These are phyloP conservation scores for Terebella lapidaria DNA, from an alignment of 2,888 invertebrate species.

Conservation along the genomic window DNA sequence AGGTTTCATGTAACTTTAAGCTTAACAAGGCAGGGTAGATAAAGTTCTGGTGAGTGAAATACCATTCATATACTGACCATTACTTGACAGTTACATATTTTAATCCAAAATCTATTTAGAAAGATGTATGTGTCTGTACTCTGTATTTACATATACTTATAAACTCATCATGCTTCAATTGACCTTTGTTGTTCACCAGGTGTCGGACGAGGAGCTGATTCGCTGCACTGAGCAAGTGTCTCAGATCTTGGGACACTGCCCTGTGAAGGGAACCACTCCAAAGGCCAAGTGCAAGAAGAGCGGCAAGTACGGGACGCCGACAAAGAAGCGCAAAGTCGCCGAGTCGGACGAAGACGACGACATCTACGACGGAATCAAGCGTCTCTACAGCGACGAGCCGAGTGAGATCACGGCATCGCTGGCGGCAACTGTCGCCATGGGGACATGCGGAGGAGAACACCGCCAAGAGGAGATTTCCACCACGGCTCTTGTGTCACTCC, in stretches of 20 bases:
- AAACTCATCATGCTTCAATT: neutral
- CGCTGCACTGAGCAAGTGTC: slow-evolving; percentile 38
- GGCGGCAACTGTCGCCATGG: neutral
- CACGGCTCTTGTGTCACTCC: neutral
- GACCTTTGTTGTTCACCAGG: slow-evolving; percentile 24
- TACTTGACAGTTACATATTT: neutral
- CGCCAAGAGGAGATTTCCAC: neutral
- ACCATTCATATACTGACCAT: neutral
- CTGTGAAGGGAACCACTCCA: neutral
- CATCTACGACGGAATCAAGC: slow-evolving; percentile 47
- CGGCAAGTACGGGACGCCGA: neutral
- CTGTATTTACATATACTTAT: no score
- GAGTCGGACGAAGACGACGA: slow-evolving; percentile 37
- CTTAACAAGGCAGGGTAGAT: no score
- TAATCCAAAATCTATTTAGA: neutral
- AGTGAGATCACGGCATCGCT: neutral
- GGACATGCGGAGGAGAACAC: neutral
- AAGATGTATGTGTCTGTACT: no score
- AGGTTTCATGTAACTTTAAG: no score
- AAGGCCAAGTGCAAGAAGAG: neutral
- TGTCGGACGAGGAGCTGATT: slow-evolving; percentile 38
- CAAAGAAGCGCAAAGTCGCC: slow-evolving; percentile 11
- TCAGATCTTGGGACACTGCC: slow-evolving; percentile 23
- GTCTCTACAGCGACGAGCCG: slow-evolving; percentile 40
- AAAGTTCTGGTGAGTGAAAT: neutral